Evolutionary conservation across 2,113 vertebrate genomes (phyloP).

Genomic region (Sapayoa aenigma): DNA sequence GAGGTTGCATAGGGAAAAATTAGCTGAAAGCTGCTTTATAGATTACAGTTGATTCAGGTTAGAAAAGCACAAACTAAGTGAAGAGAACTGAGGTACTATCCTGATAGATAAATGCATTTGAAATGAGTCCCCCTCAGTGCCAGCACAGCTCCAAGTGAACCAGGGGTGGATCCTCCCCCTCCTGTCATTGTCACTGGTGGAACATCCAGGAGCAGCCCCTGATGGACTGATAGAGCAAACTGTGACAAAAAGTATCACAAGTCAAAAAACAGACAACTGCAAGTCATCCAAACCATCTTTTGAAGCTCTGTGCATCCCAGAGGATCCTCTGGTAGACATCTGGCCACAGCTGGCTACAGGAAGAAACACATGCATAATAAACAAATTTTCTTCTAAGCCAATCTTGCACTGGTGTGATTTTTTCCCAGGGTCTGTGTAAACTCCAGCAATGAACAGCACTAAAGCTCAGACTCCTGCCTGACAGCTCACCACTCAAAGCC

Average conservation of each 20-base stretch:
- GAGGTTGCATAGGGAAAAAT: not conserved
- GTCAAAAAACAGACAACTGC: not conserved
- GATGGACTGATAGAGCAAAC: fast-evolving
- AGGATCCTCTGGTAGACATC: not conserved
- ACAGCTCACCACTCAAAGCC: fast-evolving
- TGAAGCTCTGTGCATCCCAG: not conserved
- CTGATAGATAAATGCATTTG: not conserved
- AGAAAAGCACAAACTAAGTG: not conserved
- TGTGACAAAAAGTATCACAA: not conserved
- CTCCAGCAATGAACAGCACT: not conserved
- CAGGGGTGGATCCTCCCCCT: not conserved
- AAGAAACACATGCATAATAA: not conserved
- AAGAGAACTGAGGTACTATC: not conserved
- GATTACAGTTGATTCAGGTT: not conserved
- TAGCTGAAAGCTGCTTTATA: not conserved
- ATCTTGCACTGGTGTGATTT: not conserved
- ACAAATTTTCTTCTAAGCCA: not conserved
- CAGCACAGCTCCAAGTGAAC: not conserved
- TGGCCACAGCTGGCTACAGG: slow-evolving; percentile 32
- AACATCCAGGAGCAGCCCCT: too few species aligned
- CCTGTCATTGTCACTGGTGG: too few species aligned
- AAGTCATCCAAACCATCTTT: not conserved
- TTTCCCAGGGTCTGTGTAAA: not conserved
- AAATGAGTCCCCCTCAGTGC: not conserved
- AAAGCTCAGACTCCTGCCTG: not conserved